Evolutionary conservation across 2,888 invertebrate species (phyloP).

Genomic region (Pediacus dermestoides): DNA sequence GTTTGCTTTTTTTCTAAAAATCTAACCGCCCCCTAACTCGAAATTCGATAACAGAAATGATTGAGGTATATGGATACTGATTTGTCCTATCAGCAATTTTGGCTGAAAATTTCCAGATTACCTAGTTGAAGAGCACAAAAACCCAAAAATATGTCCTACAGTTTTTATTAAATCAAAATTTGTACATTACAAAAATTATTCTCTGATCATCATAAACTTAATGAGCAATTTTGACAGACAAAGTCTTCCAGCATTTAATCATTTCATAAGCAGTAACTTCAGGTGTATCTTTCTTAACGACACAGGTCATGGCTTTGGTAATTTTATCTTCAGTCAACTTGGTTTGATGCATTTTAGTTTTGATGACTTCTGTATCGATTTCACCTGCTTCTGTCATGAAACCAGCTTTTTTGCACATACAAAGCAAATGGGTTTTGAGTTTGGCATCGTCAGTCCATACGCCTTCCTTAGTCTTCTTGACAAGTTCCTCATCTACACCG

Average conservation of each 20-base stretch:
- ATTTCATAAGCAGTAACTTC: background rate
- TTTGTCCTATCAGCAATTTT: too few relatives aligned
- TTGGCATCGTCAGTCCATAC: conserved; percentile 26
- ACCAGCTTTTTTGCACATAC: conserved; percentile 28
- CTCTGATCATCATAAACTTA: too few relatives aligned
- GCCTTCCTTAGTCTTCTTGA: conserved; percentile 23
- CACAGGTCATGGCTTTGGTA: conserved; percentile 3
- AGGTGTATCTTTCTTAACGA: background rate
- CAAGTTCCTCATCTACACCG: conserved; percentile 22
- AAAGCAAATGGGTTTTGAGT: conserved; percentile 27
- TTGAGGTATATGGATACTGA: too few relatives aligned
- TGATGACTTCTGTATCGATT: conserved; percentile 22
- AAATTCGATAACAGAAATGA: too few relatives aligned
- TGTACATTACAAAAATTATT: too few relatives aligned
- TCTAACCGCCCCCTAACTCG: too few relatives aligned
- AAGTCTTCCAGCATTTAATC: background rate
- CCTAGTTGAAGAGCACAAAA: too few relatives aligned
- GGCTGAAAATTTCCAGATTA: too few relatives aligned
- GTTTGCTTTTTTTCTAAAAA: too few relatives aligned
- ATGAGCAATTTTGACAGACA: background rate
- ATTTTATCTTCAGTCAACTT: conserved; percentile 9
- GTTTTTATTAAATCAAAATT: too few relatives aligned
- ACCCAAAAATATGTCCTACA: too few relatives aligned
- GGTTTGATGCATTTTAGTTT: too few relatives aligned
- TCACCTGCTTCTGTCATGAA: conserved; percentile 32